Percentiles rank a stretch among this genome's conserved stretches.
phyloP scores from a whole-genome alignment of 2,113 vertebrate genomes.

The Brachirus orientalis region DNA sequence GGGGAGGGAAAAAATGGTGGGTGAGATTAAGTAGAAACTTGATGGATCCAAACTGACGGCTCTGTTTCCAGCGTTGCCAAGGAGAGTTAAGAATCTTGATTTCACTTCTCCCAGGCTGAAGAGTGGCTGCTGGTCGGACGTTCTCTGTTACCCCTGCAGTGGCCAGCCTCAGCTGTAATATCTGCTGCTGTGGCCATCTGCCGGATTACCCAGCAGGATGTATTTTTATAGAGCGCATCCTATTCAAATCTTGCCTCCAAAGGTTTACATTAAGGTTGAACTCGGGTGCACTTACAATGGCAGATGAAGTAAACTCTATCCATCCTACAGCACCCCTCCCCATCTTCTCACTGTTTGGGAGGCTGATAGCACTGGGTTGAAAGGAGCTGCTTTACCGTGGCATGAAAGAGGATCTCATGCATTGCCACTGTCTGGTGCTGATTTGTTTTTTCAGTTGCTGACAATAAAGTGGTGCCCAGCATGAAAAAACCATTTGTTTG shows the following conservation, averaged over 20 bases:
- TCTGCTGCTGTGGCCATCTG: slow-evolving; percentile 80
- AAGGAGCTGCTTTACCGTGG: slow-evolving; percentile 70
- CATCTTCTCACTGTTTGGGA: slow-evolving; percentile 76
- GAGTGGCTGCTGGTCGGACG: slow-evolving; percentile 62
- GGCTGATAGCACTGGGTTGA: slow-evolving; percentile 73
- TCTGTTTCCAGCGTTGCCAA: slow-evolving; percentile 82
- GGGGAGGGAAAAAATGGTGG: slow-evolving; percentile 67
- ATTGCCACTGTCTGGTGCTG: slow-evolving; percentile 79
- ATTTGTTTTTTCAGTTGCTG: slow-evolving; percentile 60
- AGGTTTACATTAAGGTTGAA: slow-evolving; percentile 85
- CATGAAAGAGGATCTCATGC: slow-evolving; percentile 82
- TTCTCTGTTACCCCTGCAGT: slow-evolving; percentile 63
- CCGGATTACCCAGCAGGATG: slow-evolving; percentile 81
- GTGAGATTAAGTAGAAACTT: slow-evolving; percentile 81
- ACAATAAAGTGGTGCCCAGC: slow-evolving; percentile 73
- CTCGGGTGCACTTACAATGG: slow-evolving; percentile 83
- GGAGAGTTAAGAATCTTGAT: slow-evolving; percentile 74
- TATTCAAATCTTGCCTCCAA: slow-evolving; percentile 78
- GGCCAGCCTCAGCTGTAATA: slow-evolving; percentile 61
- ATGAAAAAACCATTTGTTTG: slow-evolving; percentile 76
- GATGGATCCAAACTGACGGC: slow-evolving; percentile 82
- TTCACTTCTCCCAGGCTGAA: slow-evolving; percentile 59
- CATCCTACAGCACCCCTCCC: slow-evolving; percentile 75
- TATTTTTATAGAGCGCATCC: slow-evolving; percentile 82
- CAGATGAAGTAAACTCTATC: slow-evolving; percentile 79